These are phyloP conservation scores for Lates calcarifer DNA, from an alignment of 2,113 vertebrate genomes.

Conservation along the genomic window DNA sequence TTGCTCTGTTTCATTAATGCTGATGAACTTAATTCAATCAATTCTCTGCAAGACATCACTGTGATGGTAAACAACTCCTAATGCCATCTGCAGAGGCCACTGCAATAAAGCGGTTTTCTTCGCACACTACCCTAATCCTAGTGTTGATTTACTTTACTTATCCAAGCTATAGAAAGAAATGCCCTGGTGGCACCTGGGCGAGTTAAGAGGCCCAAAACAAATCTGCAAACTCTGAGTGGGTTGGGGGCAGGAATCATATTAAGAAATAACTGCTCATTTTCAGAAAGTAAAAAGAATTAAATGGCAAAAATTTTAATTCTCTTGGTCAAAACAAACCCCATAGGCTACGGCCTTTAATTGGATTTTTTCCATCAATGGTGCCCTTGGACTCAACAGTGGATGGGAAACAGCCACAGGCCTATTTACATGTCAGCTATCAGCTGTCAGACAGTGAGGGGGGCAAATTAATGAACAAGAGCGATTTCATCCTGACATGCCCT, in stretches of 20 bases:
- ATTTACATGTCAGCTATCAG: slow-evolving; percentile 25
- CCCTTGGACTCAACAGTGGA: background rate
- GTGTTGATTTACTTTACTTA: slow-evolving; percentile 64
- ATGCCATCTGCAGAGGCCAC: slow-evolving; percentile 60
- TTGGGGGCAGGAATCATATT: background rate
- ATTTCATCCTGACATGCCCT: slow-evolving; percentile 20
- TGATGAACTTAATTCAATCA: slow-evolving; percentile 77
- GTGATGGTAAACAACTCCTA: slow-evolving; percentile 69
- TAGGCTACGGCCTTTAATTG: slow-evolving; percentile 5
- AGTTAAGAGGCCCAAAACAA: slow-evolving; percentile 51
- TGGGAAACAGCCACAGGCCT: background rate
- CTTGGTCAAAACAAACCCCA: slow-evolving; percentile 21
- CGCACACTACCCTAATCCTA: slow-evolving; percentile 64
- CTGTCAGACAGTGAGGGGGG: slow-evolving; percentile 11
- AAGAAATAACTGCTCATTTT: slow-evolving; percentile 7
- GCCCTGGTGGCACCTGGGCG: slow-evolving; percentile 13
- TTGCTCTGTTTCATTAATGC: slow-evolving; percentile 67
- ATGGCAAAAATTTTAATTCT: slow-evolving; percentile 10
- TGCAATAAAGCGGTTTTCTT: slow-evolving; percentile 67
- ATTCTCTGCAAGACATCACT: slow-evolving; percentile 59
- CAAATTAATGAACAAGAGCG: slow-evolving; percentile 43
- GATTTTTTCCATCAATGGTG: slow-evolving; percentile 20
- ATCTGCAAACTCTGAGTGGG: slow-evolving; percentile 9
- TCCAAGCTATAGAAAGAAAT: slow-evolving; percentile 59
- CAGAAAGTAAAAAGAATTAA: background rate